Evolutionary conservation across 2,888 invertebrate genomes (phyloP), one percentile per base, ranked within the genome.

Genomic region (Tortrix viridana): DNA sequence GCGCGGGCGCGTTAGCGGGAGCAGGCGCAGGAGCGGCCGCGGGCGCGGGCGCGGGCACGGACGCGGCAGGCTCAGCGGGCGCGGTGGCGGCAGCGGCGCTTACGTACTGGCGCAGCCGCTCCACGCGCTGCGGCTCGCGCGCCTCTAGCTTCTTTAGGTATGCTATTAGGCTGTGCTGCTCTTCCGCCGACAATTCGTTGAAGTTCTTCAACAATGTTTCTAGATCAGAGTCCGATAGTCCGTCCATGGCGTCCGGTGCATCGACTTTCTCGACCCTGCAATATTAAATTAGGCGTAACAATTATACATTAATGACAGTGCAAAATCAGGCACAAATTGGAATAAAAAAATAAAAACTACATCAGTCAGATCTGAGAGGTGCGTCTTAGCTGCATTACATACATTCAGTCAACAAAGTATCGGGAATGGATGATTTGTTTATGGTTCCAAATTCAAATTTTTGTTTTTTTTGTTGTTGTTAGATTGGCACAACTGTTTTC

Each of bases 111-210:
- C 96, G 89, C 47, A 97, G 82, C 0, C 95, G 93, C 74, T 96
- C 96, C 0, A 97, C 97, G n/a, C 96, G 93, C 44, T 93, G 88
- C 0, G 96, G 96, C 78, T 97, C 95, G 3, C 94, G 94, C 0
- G 94, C 94, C 80, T 97, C 97, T 43, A 97, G 80, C 79, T 96
- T 96, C 78, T 96, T 96, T 65, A 97, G 81, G 77, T 97, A 97
- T 0, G 95, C 95, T 37, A 97, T 97, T 4, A 97, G 92, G 71
- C 96, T 95, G 77, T 96, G 96, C 75, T 97, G 97, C 79, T 97
- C 97, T 68, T 96, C 96, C 0, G 94, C 94, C 0, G 95, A 95
- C 14, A 97, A 83, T 73, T 96, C 96, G 79, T 96, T 96, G 74
- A 91, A 92, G 77, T 97, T 97, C 80, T 96, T 96, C 60, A 97